Evolutionary conservation across 2,888 invertebrate species (phyloP).

Genomic region (Halocaridina rubra): DNA sequence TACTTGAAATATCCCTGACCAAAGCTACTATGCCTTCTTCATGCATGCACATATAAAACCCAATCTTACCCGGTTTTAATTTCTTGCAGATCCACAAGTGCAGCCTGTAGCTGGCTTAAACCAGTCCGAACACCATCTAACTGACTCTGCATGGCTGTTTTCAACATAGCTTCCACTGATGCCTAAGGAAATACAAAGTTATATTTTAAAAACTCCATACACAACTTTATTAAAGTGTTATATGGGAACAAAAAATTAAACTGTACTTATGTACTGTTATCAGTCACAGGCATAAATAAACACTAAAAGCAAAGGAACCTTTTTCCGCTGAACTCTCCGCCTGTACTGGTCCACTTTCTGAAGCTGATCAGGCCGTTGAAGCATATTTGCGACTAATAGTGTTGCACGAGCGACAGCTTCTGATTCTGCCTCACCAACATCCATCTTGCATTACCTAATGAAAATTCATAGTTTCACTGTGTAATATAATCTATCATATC

Average conservation of each 20-base stretch:
- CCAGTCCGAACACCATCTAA: constrained; percentile 96
- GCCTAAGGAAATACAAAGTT: constrained; percentile 60
- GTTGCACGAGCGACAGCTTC: constrained; percentile 69
- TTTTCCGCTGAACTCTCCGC: constrained; percentile 59
- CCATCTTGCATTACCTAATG: too few species aligned
- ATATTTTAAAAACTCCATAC: too few species aligned
- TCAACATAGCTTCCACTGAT: constrained; percentile 92
- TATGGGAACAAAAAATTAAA: not conserved
- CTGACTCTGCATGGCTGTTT: constrained; percentile 98
- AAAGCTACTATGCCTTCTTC: too few species aligned
- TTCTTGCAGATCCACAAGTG: constrained; percentile 82
- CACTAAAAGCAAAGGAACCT: too few species aligned
- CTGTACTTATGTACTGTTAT: too few species aligned
- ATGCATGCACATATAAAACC: too few species aligned
- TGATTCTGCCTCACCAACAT: constrained; percentile 58
- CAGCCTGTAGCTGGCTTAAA: constrained; percentile 87
- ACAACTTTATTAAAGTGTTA: too few species aligned
- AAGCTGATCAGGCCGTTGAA: constrained; percentile 93
- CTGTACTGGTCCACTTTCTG: constrained; percentile 88
- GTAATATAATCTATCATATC: too few species aligned
- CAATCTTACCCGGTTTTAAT: constrained; percentile 75
- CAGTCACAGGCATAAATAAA: too few species aligned
- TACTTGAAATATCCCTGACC: too few species aligned
- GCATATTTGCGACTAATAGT: constrained; percentile 83
- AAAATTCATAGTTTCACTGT: too few species aligned